Conservation (phyloP, 2,797 vertebrate genomes). For the Takifugu rubripes region DNA sequence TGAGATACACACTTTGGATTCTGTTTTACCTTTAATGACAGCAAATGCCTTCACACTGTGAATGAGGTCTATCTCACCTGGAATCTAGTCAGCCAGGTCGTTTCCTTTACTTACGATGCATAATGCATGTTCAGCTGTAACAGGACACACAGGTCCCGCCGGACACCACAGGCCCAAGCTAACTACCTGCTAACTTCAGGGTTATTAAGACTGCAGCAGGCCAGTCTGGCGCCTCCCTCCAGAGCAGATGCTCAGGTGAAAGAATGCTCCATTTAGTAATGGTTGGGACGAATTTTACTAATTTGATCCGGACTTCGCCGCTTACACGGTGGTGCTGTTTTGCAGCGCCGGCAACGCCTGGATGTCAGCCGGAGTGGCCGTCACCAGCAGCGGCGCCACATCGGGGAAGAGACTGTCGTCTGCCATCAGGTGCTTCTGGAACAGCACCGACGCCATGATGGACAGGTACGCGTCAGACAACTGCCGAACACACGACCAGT, state of each 20-base stretch:
- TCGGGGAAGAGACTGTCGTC: conserved; percentile 68
- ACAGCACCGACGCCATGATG: conserved; percentile 71
- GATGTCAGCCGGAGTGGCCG: conserved; percentile 66
- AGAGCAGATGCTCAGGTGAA: too few species aligned
- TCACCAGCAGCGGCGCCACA: conserved; percentile 62
- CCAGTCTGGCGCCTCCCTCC: neutral
- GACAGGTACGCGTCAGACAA: conserved; percentile 62
- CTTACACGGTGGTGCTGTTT: conserved; percentile 66
- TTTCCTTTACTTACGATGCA: conserved; percentile 42
- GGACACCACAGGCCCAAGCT: conserved; percentile 19
- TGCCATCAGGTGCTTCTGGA: conserved; percentile 63
- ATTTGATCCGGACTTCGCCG: conserved; percentile 1
- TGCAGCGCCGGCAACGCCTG: conserved; percentile 61
- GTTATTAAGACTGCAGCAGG: too few species aligned
- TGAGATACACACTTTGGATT: neutral
- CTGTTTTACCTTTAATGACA: neutral
- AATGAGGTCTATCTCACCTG: conserved; percentile 10
- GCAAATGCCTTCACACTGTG: conserved; percentile 8
- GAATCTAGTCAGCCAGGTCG: conserved; percentile 38
- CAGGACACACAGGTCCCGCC: neutral
- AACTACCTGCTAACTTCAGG: too few species aligned
- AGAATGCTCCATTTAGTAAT: too few species aligned
- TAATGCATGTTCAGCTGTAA: conserved; percentile 50
- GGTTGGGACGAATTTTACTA: too few species aligned
- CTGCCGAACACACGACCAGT: conserved; percentile 42